These are phyloP conservation scores for Echinarachnius parma DNA, from an alignment of 53 echinoderm and acorn worm genomes.

Conservation along the genomic window DNA sequence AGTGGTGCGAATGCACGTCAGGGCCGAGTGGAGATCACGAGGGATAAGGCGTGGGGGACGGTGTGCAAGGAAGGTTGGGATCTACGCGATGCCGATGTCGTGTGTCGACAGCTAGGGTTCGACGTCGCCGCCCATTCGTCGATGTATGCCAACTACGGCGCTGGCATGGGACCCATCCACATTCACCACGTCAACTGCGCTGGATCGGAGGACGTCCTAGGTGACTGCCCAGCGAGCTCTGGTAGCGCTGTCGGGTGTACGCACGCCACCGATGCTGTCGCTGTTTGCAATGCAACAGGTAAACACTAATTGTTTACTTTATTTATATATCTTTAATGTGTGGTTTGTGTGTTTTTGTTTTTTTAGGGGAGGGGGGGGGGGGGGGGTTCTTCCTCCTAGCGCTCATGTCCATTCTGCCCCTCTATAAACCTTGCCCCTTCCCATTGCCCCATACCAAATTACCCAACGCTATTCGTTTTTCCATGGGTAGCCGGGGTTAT, in stretches of 20 bases:
- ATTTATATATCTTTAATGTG: too few relatives aligned
- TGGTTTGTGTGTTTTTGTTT: too few relatives aligned
- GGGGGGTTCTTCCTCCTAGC: too few relatives aligned
- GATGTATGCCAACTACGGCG: background rate
- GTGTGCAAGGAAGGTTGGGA: slow-evolving; percentile 47
- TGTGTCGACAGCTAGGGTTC: slow-evolving; percentile 47
- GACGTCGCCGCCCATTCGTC: slow-evolving; percentile 12
- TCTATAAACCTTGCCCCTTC: too few relatives aligned
- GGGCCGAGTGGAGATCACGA: slow-evolving; percentile 17
- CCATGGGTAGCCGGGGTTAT: too few relatives aligned
- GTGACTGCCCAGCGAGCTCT: slow-evolving; percentile 10
- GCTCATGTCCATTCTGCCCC: too few relatives aligned
- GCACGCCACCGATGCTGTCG: slow-evolving; percentile 20
- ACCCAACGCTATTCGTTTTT: too few relatives aligned
- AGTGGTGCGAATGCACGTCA: slow-evolving; percentile 17
- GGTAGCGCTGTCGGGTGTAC: slow-evolving; percentile 5
- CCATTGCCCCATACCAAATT: too few relatives aligned
- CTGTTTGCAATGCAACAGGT: slow-evolving; percentile 29
- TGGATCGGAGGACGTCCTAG: background rate
- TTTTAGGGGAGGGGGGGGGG: too few relatives aligned
- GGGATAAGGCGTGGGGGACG: slow-evolving; percentile 25
- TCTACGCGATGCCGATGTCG: slow-evolving; percentile 18
- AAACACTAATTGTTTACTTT: too few relatives aligned
- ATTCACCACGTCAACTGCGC: slow-evolving; percentile 24
- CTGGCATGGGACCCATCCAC: slow-evolving; percentile 24